Percentiles rank a stretch among this genome's conserved stretches.
These are phyloP conservation scores for Acanthisitta chloris DNA, from an alignment of 2,113 vertebrate genomes.

Conservation along the genomic window DNA sequence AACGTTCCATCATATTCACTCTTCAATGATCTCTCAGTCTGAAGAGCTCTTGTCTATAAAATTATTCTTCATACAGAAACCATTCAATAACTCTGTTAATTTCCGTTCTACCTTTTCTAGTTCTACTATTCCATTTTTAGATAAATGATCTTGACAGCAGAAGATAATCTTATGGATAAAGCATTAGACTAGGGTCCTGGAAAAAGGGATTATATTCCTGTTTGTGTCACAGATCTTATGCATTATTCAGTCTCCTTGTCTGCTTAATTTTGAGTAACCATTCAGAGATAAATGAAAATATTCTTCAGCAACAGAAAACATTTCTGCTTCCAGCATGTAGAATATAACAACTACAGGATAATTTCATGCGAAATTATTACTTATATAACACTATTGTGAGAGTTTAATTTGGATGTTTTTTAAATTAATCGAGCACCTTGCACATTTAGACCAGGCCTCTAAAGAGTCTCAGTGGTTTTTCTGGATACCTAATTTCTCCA, in stretches of 20 bases:
- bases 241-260: background rate
- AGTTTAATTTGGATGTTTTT: background rate
- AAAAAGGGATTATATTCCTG: background rate
- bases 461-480: background rate
- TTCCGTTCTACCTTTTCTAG: background rate
- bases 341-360: background rate
- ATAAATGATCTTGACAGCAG: background rate
- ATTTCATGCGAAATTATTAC: background rate
- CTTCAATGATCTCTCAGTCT: background rate
- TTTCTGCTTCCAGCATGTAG: background rate
- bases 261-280: background rate
- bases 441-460: background rate
- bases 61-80: background rate
- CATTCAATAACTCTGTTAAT: background rate
- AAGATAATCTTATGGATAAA: background rate
- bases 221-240: background rate
- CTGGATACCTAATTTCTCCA: background rate
- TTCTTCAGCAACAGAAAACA: background rate
- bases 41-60: background rate
- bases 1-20: background rate
- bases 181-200: background rate
- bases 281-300: background rate
- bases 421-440: background rate
- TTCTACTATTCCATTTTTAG: background rate
- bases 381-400: background rate